Evolutionary conservation across 1,140 invertebrate genomes (phyloP).

Genomic region (Zaprionus davidi): DNA sequence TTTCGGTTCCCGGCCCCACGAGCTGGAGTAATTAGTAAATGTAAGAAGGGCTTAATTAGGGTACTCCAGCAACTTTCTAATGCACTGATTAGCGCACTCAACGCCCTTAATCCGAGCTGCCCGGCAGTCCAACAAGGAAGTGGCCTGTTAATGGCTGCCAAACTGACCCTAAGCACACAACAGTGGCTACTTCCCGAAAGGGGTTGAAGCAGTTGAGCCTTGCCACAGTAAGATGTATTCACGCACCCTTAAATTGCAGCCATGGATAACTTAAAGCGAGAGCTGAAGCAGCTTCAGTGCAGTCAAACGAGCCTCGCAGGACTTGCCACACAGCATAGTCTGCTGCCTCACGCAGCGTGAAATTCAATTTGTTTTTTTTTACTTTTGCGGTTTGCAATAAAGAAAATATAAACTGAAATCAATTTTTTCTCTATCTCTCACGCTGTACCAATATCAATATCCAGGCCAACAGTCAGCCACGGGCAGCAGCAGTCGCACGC

Average conservation of each 20-base stretch:
- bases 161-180: constrained; percentile 1
- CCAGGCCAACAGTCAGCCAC: neutral
- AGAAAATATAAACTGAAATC: neutral
- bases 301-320: neutral
- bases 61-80: constrained; percentile 56
- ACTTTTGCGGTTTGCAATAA: neutral
- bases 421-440: neutral
- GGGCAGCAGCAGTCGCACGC: constrained; percentile 4
- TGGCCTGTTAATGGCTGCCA: neutral
- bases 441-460: constrained; percentile 12
- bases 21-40: constrained; percentile 38
- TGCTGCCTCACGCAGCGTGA: neutral
- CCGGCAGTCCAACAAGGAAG: neutral
- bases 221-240: neutral
- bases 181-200: neutral
- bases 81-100: constrained; percentile 27
- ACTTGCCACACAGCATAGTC: neutral
- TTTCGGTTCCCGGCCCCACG: constrained; percentile 5
- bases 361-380: constrained; percentile 22
- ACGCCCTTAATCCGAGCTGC: constrained; percentile 7
- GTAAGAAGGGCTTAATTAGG: constrained; percentile 37
- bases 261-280: neutral
- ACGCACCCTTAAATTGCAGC: neutral
- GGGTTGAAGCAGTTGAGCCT: neutral
- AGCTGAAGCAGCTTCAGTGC: neutral